Evolutionary conservation across 2,888 invertebrate species (phyloP), one percentile per base, ranked within the genome.

Genomic region (Parnassius smintheus): DNA sequence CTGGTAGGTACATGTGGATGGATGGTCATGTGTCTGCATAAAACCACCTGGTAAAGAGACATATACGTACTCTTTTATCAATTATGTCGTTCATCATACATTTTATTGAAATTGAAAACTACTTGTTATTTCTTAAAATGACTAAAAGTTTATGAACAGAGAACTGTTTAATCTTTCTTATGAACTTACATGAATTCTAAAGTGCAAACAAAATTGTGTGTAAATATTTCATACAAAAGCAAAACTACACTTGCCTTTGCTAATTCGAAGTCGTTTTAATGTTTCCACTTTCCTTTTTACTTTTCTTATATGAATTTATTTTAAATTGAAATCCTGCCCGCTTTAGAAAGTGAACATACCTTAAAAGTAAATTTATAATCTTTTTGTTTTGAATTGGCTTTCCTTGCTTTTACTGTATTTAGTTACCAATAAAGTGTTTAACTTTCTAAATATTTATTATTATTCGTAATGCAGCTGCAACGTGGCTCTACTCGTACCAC

Each of bases 241-340:
- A 3, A 35, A 35, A 35, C 7, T 35, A 2, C 35, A 35, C 35
- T 35, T 35, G 35, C 4, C 35, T 35, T 35, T 35, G 35, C 35
- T 35, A 35, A 7, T 35, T 35, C 7, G 35, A 35, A 35, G 35
- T 35, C 35, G 4, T 35, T 35, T 35, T 35, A 7, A 35, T 7
- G 35, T 35, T 35, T 35, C 35, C 35, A 35, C 35, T 35, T 35
- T 35, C 13, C 35, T 8, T n/a, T 70, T 75, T 70, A 68, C 66
- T 66, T 67, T 66, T 67, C 75, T 77, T 86, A 80, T 81, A 79
- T 76, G 10, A 12, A 35, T 35, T 4, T 35, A 35, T 35, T 35
- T 7, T 7, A 35, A 35, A 35, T 35, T 35, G 4, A 35, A 35
- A 35, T 35, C 35, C 35, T 35, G 4, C 35, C 35, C 7, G 48